Conservation (phyloP, 2,888 invertebrate genomes). For the Drosophila greeni region DNA sequence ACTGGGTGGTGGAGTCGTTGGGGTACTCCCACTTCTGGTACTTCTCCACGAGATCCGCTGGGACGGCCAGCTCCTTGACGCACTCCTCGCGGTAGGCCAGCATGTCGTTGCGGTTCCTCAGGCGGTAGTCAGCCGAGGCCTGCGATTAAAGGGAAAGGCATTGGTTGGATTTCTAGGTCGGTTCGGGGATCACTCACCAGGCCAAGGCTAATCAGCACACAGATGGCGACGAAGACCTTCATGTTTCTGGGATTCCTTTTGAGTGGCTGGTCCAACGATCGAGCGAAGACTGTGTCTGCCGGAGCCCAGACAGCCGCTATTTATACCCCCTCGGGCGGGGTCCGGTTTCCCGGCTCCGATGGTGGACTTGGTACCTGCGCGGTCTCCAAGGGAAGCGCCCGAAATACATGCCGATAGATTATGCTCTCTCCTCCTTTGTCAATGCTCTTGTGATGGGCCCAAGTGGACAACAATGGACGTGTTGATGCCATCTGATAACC, state of each 20-base stretch:
- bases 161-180: conserved; percentile 1
- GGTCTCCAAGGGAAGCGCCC: conserved; percentile 2
- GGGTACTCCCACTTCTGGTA: conserved; percentile 75
- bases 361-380: conserved; percentile 44
- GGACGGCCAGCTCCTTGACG: conserved; percentile 62
- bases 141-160: conserved; percentile 13
- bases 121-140: conserved; percentile 69
- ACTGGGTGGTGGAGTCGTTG: conserved; percentile 72
- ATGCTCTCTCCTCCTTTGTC: conserved; percentile 18
- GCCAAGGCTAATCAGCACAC: conserved; percentile 56
- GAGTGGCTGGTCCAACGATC: conserved; percentile 24
- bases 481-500: conserved; percentile 40
- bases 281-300: conserved; percentile 46
- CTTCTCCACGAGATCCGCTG: conserved; percentile 67
- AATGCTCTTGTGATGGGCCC: conserved; percentile 21
- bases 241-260: conserved; percentile 44
- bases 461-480: conserved; percentile 47
- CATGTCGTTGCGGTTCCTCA: conserved; percentile 72
- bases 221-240: conserved; percentile 59
- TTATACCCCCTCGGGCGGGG: conserved; percentile 50
- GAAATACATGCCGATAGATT: conserved; percentile 13
- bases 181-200: conserved; percentile 56
- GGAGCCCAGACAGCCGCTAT: conserved; percentile 32
- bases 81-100: conserved; percentile 70
- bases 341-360: conserved; percentile 1